Conservation (phyloP, 2,888 invertebrate species). For the Thumatha senex region DNA sequence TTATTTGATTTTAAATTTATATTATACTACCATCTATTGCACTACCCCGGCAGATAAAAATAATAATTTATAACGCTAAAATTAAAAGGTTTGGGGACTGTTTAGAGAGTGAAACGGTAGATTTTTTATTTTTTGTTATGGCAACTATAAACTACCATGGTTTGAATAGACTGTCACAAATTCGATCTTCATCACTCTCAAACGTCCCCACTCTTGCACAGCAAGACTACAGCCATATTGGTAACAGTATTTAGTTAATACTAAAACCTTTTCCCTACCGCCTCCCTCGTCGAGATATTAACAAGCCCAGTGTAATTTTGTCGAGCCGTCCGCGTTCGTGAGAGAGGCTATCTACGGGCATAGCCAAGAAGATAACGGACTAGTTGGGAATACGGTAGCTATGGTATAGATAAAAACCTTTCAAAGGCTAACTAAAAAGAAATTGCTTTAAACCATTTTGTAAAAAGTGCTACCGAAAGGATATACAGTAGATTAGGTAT, state of each 20-base stretch:
- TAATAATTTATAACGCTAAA: constrained; percentile 60
- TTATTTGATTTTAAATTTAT: constrained; percentile 19
- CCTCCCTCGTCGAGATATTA: constrained; percentile 53
- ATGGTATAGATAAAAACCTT: too few species aligned
- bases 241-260: constrained; percentile 53
- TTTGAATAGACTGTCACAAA: neutral
- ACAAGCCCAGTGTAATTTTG: constrained; percentile 20
- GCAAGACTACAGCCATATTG: constrained; percentile 64
- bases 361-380: too few species aligned
- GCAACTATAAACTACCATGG: neutral
- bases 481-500: too few species aligned
- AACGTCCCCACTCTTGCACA: constrained; percentile 33
- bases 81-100: constrained; percentile 37
- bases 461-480: too few species aligned
- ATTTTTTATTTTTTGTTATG: neutral
- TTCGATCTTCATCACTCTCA: neutral
- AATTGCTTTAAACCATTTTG: too few species aligned
- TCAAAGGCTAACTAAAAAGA: too few species aligned
- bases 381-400: neutral
- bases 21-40: constrained; percentile 77
- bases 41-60: constrained; percentile 79
- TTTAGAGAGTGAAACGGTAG: constrained; percentile 12
- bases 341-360: constrained; percentile 2
- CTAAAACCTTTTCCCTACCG: constrained; percentile 59
- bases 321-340: constrained; percentile 20